These are phyloP conservation scores for Urocolius indicus DNA, from an alignment of 2,113 vertebrate genomes.

Conservation along the genomic window DNA sequence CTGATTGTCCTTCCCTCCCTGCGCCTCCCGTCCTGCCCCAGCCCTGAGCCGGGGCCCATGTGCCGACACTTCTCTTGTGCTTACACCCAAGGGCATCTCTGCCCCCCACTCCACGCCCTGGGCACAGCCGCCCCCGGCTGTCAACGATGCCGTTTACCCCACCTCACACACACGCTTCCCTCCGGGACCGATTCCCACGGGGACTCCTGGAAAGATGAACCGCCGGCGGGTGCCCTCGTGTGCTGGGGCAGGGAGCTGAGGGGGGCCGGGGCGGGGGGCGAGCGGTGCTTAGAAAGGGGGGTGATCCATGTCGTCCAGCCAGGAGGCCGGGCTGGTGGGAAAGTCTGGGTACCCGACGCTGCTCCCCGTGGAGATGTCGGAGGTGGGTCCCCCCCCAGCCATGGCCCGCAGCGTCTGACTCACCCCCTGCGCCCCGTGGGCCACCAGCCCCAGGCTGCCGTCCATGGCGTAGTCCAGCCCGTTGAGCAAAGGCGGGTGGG, in stretches of 20 bases:
- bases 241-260: background rate
- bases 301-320: slow-evolving; percentile 99
- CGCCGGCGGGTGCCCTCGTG: background rate
- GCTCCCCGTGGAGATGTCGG: slow-evolving; percentile 98
- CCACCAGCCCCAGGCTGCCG: slow-evolving; percentile 83
- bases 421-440: slow-evolving; percentile 85
- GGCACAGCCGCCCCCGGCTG: background rate
- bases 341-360: slow-evolving; percentile 99
- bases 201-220: background rate
- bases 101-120: background rate
- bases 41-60: background rate
- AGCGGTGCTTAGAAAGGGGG: slow-evolving; percentile 89
- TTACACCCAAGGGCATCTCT: slow-evolving; percentile 42
- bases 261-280: background rate
- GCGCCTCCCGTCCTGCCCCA: background rate
- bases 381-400: slow-evolving; percentile 93
- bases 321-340: slow-evolving; percentile 97
- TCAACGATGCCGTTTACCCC: rapidly evolving
- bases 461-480: slow-evolving; percentile 94
- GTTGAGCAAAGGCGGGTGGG: slow-evolving; percentile 92
- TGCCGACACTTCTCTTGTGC: slow-evolving; percentile 48
- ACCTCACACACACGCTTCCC: background rate
- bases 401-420: slow-evolving; percentile 93
- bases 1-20: slow-evolving; percentile 61
- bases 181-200: background rate